Base-by-base conservation (phyloP, 2,888 invertebrate genomes). In the Oxyteleia sp. region DNA sequence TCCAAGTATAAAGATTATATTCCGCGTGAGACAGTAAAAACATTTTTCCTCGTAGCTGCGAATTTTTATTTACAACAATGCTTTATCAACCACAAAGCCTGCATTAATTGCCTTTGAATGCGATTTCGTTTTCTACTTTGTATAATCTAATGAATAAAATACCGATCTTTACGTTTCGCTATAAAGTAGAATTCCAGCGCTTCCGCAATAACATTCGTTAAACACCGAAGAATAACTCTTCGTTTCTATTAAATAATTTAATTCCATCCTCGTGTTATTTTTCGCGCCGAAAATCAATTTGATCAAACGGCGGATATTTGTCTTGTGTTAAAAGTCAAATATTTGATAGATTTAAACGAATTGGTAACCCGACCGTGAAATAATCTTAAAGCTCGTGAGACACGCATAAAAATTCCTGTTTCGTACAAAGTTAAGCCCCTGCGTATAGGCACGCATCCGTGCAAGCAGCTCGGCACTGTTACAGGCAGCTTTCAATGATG, bases 401-500 rank as follows among this genome's bases (percentile, higher is more conserved):
- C 68, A 49, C 61, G 59, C 47, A 69, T 61, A 61, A 78, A 69
- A 78, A 78, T 78, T 78, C 78, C 47, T 53, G 32, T 69, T 69
- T 26, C 49, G 78, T 76, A 23, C 51, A 61, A 57, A 57, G 75
- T 51, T 68, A 47, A 68, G 53, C 23, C 61, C 45, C 59, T 68
- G n/a, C 41, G 29, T 53, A 43, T 26, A 38, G 26, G 38, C 23
- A 69, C 45, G 63, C 59, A 59, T 61, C 51, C 59, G 69, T 63
- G 66, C 63, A 55, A 43, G 55, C 68, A 47, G 20, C 10, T n/a
- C 16, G 35, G 41, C 32, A 61, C n/a, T 53, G 78, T 63, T 78
- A 45, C 61, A 53, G 23, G 38, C 53, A 78, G 13, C 53, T 71
- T 69, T 55, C 72, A 82, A 84, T 82, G 84, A 85, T 78, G 82